phyloP scores from a whole-genome alignment of 2,888 invertebrate species.

The Xestia c-nigrum region DNA sequence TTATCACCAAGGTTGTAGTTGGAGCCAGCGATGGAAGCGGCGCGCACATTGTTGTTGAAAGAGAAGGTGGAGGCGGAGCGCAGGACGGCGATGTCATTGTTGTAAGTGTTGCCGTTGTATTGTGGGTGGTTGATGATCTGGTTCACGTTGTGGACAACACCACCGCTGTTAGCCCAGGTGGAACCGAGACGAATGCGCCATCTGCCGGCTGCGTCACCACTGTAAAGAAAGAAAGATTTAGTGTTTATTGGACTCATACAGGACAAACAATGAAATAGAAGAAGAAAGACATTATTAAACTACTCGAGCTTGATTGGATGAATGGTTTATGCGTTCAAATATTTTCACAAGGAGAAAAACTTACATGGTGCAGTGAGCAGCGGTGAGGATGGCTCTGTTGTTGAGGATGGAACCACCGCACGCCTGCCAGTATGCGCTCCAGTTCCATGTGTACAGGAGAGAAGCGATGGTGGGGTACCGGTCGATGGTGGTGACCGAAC shows the following conservation, averaged over 20 bases:
- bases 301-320: neutral
- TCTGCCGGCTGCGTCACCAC: conserved; percentile 48
- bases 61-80: conserved; percentile 34
- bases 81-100: conserved; percentile 36
- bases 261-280: neutral
- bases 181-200: conserved; percentile 78
- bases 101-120: conserved; percentile 68
- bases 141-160: conserved; percentile 64
- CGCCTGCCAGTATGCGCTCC: conserved; percentile 46
- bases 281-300: neutral
- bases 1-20: conserved; percentile 72
- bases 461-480: conserved; percentile 60
- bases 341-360: neutral
- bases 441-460: conserved; percentile 62
- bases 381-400: conserved; percentile 65
- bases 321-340: neutral
- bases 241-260: neutral
- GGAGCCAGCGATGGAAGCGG: conserved; percentile 70
- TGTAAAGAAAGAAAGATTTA: conserved; percentile 30
- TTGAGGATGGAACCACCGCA: conserved; percentile 71
- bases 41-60: conserved; percentile 42
- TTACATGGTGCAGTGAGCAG: conserved; percentile 63
- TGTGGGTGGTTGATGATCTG: conserved; percentile 71
- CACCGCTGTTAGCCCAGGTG: conserved; percentile 74
- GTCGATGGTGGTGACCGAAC: conserved; percentile 67